Conservation (phyloP, 2,797 vertebrate species). For the Prionace glauca region DNA sequence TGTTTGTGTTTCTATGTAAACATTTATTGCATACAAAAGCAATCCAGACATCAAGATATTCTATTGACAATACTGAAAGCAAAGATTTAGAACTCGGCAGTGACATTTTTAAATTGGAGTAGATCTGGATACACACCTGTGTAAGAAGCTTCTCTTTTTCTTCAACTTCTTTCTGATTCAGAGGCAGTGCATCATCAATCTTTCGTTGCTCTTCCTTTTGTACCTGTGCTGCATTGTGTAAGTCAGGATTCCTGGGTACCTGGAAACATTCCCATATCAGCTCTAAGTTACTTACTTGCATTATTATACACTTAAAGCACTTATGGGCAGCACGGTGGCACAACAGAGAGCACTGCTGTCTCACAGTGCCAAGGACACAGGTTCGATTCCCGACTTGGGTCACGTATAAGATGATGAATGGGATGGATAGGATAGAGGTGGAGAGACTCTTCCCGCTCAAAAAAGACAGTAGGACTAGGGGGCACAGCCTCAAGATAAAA, state of each 20-base stretch:
- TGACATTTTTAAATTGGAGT: not conserved
- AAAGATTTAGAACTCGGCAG: not conserved
- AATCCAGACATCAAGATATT: not conserved
- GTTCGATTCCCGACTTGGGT: no score
- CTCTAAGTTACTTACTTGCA: not conserved
- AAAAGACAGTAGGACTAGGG: no score
- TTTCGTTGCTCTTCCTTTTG: constrained; percentile 78
- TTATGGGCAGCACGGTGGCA: no score
- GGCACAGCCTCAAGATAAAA: no score
- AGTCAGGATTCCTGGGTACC: constrained; percentile 73
- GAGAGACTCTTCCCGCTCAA: no score
- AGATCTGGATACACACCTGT: constrained; percentile 55
- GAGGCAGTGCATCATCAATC: constrained; percentile 73
- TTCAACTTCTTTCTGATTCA: constrained; percentile 67
- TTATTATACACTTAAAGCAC: not conserved
- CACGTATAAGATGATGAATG: no score
- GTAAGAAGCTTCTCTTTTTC: constrained; percentile 78
- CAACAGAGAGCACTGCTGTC: no score
- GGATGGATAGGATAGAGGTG: no score
- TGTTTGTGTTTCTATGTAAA: no score
- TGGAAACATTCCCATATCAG: constrained; percentile 47
- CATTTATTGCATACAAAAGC: not conserved
- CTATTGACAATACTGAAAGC: not conserved
- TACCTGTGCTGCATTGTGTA: constrained; percentile 66
- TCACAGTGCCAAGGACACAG: no score